Evolutionary conservation across 1,140 invertebrate species (phyloP), one percentile per base, ranked within the genome.

Genomic region (Drepana arcuata): DNA sequence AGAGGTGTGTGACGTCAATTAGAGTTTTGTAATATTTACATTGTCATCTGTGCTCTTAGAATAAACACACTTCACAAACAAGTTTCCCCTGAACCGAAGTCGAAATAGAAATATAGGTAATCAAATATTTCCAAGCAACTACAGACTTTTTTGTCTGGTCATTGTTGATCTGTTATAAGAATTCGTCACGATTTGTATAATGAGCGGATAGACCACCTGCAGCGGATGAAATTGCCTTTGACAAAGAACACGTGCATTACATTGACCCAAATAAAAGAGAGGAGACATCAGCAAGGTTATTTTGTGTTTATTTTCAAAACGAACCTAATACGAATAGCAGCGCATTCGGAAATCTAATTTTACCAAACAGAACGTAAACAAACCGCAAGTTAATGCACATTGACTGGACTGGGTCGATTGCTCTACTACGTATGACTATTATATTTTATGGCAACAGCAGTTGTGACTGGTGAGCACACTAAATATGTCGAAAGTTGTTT

Each of bases 301-400:
- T 48, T 49, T 16, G 38, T 58, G 63, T 71, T 74, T 75, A 79
- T 79, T 75, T 75, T 74, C 54, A 69, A 77, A 77, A 77, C 70
- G 50, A 43, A 63, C 65, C 63, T 58, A 67, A 73, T 72, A 73
- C 60, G 62, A 65, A 58, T 63, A 58, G 56, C 55, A 52, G 51
- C 56, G 64, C 58, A 69, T 68, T 55, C 59, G 52, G 54, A 64
- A 65, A 45, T 65, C 72, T 79, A 78, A 69, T 61, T 74, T 66
- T 77, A 70, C 47, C 58, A 68, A 66, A 61, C 64, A 61, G 52
- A 75, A 75, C 64, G 73, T 79, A 82, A 82, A 82, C 74, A 79
- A 78, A 75, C 62, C 49, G 55, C 54, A 61, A 58, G 52, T 50
- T 61, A 61, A 62, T 60, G 56, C 58, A 60, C 53, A 48, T 39